These are phyloP conservation scores for Poicephalus meyeri DNA, from an alignment of 2,113 vertebrate genomes.

Conservation along the genomic window DNA sequence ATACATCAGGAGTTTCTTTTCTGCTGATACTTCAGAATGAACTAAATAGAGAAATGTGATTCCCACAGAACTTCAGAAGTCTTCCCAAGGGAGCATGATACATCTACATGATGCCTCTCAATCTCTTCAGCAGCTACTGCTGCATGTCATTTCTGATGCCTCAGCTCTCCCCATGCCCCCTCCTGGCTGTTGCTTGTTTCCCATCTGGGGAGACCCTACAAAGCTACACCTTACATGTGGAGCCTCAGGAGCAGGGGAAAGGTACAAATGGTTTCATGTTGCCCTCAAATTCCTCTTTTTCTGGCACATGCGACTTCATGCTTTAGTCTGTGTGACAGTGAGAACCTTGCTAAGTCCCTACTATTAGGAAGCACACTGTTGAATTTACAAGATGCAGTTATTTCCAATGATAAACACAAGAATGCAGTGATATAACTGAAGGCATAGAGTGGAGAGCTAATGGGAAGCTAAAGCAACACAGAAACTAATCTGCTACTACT, in stretches of 20 bases:
- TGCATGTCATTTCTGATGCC: neutral
- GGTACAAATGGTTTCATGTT: neutral
- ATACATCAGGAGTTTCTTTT: neutral
- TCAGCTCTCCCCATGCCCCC: neutral
- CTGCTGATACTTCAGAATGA: neutral
- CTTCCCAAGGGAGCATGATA: neutral
- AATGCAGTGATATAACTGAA: neutral
- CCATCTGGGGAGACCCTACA: neutral
- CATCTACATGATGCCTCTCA: fast-evolving
- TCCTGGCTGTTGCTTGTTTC: neutral
- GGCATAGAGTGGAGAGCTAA: neutral
- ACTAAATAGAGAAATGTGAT: neutral
- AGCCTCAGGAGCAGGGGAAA: neutral
- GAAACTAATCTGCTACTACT: neutral
- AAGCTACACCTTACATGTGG: neutral
- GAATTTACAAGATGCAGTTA: neutral
- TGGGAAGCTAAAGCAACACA: neutral
- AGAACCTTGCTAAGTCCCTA: neutral
- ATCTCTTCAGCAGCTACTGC: neutral
- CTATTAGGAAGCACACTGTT: neutral
- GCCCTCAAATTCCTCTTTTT: neutral
- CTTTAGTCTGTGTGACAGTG: neutral
- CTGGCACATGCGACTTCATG: neutral
- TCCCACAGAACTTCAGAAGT: neutral
- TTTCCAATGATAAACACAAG: neutral